phyloP scores from a whole-genome alignment of 1,140 invertebrate genomes.

The Drosophila insularis region DNA sequence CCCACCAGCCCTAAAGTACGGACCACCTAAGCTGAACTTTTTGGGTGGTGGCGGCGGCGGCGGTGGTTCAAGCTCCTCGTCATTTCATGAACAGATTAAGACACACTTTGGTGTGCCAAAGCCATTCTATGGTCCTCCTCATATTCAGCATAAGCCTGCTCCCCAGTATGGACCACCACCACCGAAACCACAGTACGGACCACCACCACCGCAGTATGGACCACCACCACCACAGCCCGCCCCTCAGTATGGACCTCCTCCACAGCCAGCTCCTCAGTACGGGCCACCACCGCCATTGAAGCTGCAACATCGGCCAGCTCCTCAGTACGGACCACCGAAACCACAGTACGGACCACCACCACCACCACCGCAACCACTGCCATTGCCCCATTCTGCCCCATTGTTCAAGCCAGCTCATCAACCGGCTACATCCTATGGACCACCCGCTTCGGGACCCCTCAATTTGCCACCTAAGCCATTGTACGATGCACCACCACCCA shows the following conservation, averaged over 20 bases:
- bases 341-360: slow-evolving; percentile 70
- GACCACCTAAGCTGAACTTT: slow-evolving; percentile 71
- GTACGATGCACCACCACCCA: slow-evolving; percentile 75
- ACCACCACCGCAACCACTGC: slow-evolving; percentile 66
- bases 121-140: slow-evolving; percentile 82
- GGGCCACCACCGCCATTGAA: slow-evolving; percentile 83
- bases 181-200: slow-evolving; percentile 75
- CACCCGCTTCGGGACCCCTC: slow-evolving; percentile 73
- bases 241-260: slow-evolving; percentile 83
- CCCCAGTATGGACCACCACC: slow-evolving; percentile 71
- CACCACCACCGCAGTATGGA: slow-evolving; percentile 82
- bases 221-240: slow-evolving; percentile 77
- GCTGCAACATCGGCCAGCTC: slow-evolving; percentile 82
- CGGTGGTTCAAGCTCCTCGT: slow-evolving; percentile 25
- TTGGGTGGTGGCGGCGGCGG: slow-evolving; percentile 76
- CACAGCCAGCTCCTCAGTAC: slow-evolving; percentile 72
- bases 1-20: slow-evolving; percentile 71
- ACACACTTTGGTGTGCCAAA: slow-evolving; percentile 79
- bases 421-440: slow-evolving; percentile 78
- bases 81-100: slow-evolving; percentile 75
- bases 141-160: slow-evolving; percentile 76
- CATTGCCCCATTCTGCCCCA: slow-evolving; percentile 73
- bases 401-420: slow-evolving; percentile 68
- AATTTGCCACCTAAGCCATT: slow-evolving; percentile 63
- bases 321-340: slow-evolving; percentile 82